phyloP scores from a whole-genome alignment of 2,113 vertebrate genomes.

The Podocnemis expansa region DNA sequence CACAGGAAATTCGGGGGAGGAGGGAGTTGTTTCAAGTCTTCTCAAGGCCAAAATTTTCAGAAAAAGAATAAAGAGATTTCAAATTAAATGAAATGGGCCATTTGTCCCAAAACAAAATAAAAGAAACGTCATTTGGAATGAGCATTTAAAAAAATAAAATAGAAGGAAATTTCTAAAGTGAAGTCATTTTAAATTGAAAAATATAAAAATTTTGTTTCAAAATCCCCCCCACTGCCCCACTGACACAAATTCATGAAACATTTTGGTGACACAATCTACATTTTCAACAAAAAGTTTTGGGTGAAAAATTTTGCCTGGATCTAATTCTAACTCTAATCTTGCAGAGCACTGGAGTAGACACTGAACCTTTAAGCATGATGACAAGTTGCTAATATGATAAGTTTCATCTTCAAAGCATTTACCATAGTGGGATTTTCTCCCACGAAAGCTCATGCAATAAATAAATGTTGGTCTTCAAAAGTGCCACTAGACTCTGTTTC shows the following conservation, averaged over 20 bases:
- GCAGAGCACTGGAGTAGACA: rapidly evolving
- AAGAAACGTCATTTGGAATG: background rate
- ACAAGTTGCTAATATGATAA: no score
- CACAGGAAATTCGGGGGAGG: no score
- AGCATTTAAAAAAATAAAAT: background rate
- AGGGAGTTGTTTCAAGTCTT: background rate
- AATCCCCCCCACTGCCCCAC: background rate
- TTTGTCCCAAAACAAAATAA: background rate
- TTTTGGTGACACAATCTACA: background rate
- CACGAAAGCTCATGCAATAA: no score
- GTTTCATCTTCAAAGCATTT: no score
- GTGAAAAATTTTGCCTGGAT: background rate
- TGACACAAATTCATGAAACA: background rate
- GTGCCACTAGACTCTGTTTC: no score
- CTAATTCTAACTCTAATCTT: background rate
- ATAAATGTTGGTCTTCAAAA: no score
- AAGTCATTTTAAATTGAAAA: background rate
- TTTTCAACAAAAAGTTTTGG: background rate
- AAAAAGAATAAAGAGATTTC: background rate
- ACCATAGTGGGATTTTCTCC: no score
- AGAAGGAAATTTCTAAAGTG: background rate
- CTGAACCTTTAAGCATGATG: background rate
- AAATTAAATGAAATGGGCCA: background rate
- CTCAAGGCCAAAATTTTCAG: background rate
- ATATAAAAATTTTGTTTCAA: background rate